Conservation (phyloP, 1,140 invertebrate genomes). For the Neomicropteryx cornuta region DNA sequence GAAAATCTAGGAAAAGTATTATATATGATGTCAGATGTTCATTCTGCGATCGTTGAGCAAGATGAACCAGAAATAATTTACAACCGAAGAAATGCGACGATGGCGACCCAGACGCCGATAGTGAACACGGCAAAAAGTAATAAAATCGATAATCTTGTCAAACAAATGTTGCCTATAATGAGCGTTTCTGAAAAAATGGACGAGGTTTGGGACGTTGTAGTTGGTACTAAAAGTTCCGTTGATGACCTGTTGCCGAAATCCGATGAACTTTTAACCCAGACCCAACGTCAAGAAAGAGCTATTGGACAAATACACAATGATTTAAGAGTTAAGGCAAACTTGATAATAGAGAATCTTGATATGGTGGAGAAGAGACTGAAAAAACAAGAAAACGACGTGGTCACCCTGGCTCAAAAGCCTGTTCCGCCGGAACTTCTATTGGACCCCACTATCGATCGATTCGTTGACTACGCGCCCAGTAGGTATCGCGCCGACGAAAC, state of each 20-base stretch:
- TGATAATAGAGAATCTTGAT: slow-evolving; percentile 78
- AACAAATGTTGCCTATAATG: slow-evolving; percentile 70
- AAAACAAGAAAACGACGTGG: slow-evolving; percentile 70
- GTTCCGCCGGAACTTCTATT: slow-evolving; percentile 60
- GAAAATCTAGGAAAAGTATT: slow-evolving; percentile 68
- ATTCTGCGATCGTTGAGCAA: slow-evolving; percentile 65
- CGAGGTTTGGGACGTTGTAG: slow-evolving; percentile 78
- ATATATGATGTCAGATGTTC: slow-evolving; percentile 66
- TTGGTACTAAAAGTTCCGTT: slow-evolving; percentile 75
- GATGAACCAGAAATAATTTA: slow-evolving; percentile 36
- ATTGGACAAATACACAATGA: slow-evolving; percentile 81
- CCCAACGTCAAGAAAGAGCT: slow-evolving; percentile 73
- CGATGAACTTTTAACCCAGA: slow-evolving; percentile 73
- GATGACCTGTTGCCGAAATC: slow-evolving; percentile 76
- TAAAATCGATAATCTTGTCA: slow-evolving; percentile 65
- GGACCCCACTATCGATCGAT: slow-evolving; percentile 64
- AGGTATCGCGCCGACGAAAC: slow-evolving; percentile 39
- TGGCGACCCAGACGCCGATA: slow-evolving; percentile 39
- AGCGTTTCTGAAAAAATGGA: slow-evolving; percentile 83
- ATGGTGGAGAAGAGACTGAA: slow-evolving; percentile 73
- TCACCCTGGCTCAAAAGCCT: slow-evolving; percentile 55
- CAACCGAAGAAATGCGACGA: slow-evolving; percentile 35
- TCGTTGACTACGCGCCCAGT: slow-evolving; percentile 63
- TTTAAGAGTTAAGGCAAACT: slow-evolving; percentile 66
- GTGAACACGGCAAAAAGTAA: slow-evolving; percentile 41